Evolutionary conservation across 2,888 invertebrate species (phyloP).

Genomic region (Cephus nigrinus): DNA sequence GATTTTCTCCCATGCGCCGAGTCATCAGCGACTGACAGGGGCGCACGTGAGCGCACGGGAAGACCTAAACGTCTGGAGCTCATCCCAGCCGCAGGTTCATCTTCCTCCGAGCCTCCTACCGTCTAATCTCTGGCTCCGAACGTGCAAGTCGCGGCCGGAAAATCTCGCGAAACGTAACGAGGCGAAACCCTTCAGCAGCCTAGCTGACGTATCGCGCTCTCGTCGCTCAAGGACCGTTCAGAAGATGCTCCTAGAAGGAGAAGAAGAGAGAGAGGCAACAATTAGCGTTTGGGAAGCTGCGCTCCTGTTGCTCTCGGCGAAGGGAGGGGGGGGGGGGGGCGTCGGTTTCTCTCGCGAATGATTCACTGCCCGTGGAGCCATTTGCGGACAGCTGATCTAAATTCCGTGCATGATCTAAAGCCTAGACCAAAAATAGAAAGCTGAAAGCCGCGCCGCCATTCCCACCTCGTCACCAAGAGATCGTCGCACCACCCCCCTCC

Average conservation of each 20-base stretch:
- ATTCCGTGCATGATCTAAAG: slow-evolving; percentile 11
- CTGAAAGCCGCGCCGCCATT: slow-evolving; percentile 2
- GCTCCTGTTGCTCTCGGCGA: not conserved
- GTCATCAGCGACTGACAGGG: not conserved
- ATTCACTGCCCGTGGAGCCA: slow-evolving; percentile 1
- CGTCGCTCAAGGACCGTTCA: no score
- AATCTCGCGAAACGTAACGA: no score
- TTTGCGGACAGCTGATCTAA: slow-evolving; percentile 14
- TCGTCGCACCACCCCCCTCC: no score
- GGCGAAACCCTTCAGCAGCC: not conserved
- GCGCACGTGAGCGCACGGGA: not conserved
- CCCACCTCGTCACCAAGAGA: not conserved
- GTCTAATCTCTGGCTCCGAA: no score
- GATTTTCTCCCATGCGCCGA: no score
- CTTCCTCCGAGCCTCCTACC: not conserved
- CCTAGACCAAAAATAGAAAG: slow-evolving; percentile 6
- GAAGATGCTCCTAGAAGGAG: not conserved
- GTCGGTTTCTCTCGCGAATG: slow-evolving; percentile 9
- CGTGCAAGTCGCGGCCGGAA: no score
- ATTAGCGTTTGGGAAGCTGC: not conserved
- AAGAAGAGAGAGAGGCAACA: not conserved
- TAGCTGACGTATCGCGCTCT: no score
- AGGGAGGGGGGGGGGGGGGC: not conserved
- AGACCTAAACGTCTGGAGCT: not conserved
- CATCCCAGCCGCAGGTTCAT: not conserved